Conservation (phyloP, 2,888 invertebrate species). For the Cryptophagus acutangulus region DNA sequence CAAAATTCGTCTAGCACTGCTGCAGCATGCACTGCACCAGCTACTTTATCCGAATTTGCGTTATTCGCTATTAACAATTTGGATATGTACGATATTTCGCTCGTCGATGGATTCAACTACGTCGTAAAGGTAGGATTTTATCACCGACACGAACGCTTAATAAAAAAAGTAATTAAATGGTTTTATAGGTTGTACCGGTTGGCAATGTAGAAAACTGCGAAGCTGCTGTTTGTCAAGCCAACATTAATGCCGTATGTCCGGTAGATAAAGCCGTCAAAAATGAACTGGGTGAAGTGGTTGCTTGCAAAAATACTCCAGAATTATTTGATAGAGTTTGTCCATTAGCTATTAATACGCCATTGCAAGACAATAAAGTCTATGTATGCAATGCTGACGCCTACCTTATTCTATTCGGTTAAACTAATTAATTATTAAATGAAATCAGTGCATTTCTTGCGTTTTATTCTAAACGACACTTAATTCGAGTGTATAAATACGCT, state of each 20-base stretch:
- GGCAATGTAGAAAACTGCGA: neutral
- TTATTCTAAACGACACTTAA: too few species aligned
- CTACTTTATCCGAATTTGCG: constrained; percentile 1
- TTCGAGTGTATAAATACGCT: too few species aligned
- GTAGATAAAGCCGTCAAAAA: neutral
- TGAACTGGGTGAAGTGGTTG: neutral
- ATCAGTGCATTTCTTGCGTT: too few species aligned
- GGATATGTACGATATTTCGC: neutral
- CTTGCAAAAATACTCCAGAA: neutral
- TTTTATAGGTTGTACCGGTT: constrained; percentile 3
- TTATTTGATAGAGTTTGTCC: neutral
- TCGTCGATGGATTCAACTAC: neutral
- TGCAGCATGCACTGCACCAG: neutral
- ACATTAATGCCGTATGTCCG: neutral
- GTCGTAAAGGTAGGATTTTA: constrained; percentile 7
- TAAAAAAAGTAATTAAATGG: too few species aligned
- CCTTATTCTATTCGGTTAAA: neutral
- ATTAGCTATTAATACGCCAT: neutral
- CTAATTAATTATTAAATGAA: too few species aligned
- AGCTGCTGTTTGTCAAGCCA: constrained; percentile 2
- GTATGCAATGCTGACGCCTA: neutral
- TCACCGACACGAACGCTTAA: neutral
- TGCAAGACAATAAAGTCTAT: neutral
- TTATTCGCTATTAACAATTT: neutral
- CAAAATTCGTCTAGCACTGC: too few species aligned